Evolutionary conservation across 2,888 invertebrate species (phyloP).

Genomic region (Chrysolina oricalcia): DNA sequence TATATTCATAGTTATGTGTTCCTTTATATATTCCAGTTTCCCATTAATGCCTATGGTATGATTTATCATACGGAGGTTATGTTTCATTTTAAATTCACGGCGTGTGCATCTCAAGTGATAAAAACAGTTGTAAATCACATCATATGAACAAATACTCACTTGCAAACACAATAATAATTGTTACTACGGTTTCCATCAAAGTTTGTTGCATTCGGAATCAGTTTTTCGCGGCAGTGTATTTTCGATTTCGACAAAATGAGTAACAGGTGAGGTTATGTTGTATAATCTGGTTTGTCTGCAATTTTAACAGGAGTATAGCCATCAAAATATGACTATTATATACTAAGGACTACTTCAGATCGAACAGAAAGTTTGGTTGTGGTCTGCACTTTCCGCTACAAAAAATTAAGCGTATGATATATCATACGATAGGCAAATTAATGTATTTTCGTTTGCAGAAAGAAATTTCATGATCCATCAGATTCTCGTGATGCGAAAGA

Average conservation of each 20-base stretch:
- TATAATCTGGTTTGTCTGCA: conserved; percentile 16
- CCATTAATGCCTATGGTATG: too few species aligned
- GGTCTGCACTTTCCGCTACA: conserved; percentile 28
- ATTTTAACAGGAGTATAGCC: conserved; percentile 20
- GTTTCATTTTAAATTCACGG: too few species aligned
- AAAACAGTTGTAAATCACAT: too few species aligned
- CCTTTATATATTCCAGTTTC: too few species aligned
- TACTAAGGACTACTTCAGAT: conserved; percentile 24
- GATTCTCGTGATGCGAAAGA: too few species aligned
- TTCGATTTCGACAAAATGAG: too few species aligned
- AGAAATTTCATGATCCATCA: conserved; percentile 23
- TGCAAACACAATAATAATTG: conserved; percentile 17
- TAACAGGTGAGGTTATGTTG: too few species aligned
- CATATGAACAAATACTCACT: conserved; percentile 10
- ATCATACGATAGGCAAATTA: conserved; percentile 25
- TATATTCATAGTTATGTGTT: too few species aligned
- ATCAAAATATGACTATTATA: too few species aligned
- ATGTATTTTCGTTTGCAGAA: neutral
- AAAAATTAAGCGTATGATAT: conserved; percentile 28
- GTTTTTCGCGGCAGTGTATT: conserved; percentile 19
- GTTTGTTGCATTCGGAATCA: too few species aligned
- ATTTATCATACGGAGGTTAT: too few species aligned
- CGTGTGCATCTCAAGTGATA: too few species aligned
- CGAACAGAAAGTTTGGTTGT: conserved; percentile 18
- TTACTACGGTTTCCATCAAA: conserved; percentile 26